A percentile compares a stretch with the other conserved stretches of the same genome.
Evolutionary conservation across 2,113 vertebrate genomes (phyloP).

Genomic region (Myotis lucifugus): DNA sequence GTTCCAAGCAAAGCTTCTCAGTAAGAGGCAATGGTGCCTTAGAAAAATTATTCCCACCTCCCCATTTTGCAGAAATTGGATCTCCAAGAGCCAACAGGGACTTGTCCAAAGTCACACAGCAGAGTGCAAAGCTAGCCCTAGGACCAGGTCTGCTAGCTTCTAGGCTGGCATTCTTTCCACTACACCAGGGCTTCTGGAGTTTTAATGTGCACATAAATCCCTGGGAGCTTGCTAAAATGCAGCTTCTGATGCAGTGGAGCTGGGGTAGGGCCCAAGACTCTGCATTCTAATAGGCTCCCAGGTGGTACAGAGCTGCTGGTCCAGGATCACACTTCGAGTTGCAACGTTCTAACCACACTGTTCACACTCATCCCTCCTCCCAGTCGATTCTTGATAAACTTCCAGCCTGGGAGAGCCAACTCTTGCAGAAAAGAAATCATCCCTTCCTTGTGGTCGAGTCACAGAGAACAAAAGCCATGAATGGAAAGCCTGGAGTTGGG

Average conservation of each 20-base stretch:
- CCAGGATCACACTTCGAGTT: not conserved
- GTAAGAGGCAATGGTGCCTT: not conserved
- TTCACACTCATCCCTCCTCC: not conserved
- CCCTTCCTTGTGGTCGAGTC: not conserved
- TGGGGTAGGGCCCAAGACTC: too few relatives aligned
- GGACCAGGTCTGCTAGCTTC: not conserved
- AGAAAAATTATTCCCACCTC: not conserved
- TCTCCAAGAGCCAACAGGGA: not conserved
- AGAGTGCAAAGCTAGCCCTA: not conserved
- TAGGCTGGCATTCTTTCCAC: not conserved
- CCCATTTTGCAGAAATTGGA: not conserved
- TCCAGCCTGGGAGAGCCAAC: not conserved
- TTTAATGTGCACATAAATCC: not conserved
- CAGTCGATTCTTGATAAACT: not conserved
- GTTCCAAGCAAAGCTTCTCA: not conserved
- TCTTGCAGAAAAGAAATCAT: not conserved
- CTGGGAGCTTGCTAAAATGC: not conserved
- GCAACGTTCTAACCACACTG: not conserved
- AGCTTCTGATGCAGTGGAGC: not conserved
- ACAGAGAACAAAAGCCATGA: not conserved
- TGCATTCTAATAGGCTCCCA: not conserved
- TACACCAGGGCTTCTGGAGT: not conserved
- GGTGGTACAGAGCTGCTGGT: fast-evolving
- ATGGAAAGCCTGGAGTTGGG: not conserved
- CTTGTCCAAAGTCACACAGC: not conserved